A percentile compares a stretch with the other conserved stretches of the same genome.
Conservation (phyloP, 2,888 invertebrate species). For the Calameuta idolon region DNA sequence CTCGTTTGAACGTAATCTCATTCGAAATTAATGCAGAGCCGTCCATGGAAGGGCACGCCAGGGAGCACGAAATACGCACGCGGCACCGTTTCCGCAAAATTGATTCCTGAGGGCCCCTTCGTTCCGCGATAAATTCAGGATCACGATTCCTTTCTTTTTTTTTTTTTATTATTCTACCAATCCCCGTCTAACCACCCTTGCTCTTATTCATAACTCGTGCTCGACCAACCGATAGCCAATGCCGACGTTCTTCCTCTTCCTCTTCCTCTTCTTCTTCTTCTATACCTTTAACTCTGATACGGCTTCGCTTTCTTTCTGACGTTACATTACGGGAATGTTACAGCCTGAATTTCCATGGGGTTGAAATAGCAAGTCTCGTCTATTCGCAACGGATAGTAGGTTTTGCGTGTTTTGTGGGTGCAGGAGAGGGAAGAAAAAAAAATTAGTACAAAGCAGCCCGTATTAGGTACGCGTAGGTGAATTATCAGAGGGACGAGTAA, state of each 20-base stretch:
- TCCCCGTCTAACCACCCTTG: not conserved
- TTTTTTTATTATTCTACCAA: not conserved
- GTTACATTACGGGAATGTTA: not conserved
- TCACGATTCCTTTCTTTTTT: not conserved
- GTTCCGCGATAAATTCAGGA: not conserved
- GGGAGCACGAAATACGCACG: not conserved
- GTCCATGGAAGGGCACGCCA: slow-evolving; percentile 16
- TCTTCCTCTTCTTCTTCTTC: not conserved
- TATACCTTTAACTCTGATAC: not conserved
- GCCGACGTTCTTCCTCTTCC: not conserved
- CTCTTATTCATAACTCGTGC: not conserved
- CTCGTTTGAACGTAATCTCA: slow-evolving; percentile 39
- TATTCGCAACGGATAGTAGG: not conserved
- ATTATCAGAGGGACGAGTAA: not conserved
- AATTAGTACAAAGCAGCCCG: not conserved
- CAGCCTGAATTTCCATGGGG: not conserved
- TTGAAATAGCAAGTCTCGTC: not conserved
- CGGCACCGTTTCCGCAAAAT: slow-evolving; percentile 3
- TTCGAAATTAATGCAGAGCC: slow-evolving; percentile 46
- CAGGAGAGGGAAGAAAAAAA: not conserved
- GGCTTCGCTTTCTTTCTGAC: not conserved
- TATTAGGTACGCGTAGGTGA: not conserved
- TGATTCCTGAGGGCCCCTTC: slow-evolving; percentile 4
- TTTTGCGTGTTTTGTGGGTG: not conserved
- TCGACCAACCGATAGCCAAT: not conserved